phyloP scores from a whole-genome alignment of 1,140 invertebrate species.

The Himalopsyche phryganea region DNA sequence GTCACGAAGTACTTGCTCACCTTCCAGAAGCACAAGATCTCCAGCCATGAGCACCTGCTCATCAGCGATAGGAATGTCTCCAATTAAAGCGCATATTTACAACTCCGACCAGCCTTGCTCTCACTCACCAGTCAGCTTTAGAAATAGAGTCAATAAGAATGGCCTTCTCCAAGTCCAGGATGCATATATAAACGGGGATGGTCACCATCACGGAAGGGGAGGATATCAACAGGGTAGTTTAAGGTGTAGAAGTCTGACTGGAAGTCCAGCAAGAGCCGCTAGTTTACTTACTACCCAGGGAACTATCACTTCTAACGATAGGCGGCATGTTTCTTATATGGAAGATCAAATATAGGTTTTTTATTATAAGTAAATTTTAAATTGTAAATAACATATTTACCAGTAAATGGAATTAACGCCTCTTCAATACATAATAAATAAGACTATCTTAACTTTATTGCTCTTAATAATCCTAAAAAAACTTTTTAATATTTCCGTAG shows the following conservation, averaged over 20 bases:
- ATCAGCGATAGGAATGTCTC: constrained; percentile 4
- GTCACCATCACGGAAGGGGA: background rate
- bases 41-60: constrained; percentile 27
- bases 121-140: constrained; percentile 8
- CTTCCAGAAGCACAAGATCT: constrained; percentile 18
- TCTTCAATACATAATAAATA: no score
- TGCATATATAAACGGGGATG: background rate
- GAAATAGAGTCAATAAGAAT: constrained; percentile 9
- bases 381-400: no score
- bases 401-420: no score
- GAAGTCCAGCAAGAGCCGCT: constrained; percentile 25
- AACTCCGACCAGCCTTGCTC: background rate
- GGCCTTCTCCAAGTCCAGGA: constrained; percentile 13
- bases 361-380: background rate
- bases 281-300: constrained; percentile 26
- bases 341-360: constrained; percentile 30
- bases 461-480: no score
- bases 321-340: constrained; percentile 25
- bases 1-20: constrained; percentile 19
- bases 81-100: constrained; percentile 8
- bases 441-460: no score
- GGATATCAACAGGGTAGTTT: background rate
- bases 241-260: background rate
- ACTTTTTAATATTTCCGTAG: no score
- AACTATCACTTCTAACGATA: constrained; percentile 22